A percentile compares a stretch with the other conserved stretches of the same genome.
Conservation (phyloP, 2,797 vertebrate species). For the Paratrypauchen microcephalus region DNA sequence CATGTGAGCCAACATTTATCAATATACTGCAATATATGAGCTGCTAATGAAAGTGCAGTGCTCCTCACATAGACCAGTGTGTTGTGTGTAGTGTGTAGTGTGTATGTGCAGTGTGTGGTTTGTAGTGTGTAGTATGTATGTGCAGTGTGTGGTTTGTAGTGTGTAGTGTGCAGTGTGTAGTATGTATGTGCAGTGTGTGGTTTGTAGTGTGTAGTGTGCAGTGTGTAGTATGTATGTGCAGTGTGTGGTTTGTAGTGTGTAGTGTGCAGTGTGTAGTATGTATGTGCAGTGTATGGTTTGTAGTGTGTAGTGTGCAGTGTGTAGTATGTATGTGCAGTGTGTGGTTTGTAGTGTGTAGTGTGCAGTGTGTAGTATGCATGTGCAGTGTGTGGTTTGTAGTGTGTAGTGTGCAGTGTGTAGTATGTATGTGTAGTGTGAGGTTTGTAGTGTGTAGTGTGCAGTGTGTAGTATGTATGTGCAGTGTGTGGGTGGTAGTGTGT, state of each 20-base stretch:
- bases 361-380: constrained; percentile 21
- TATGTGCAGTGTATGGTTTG: too few species aligned
- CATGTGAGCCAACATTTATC: neutral
- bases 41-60: constrained; percentile 2
- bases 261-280: too few species aligned
- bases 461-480: constrained; percentile 6
- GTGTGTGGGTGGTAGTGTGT: constrained; percentile 34
- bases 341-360: constrained; percentile 27
- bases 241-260: neutral
- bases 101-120: constrained; percentile 34
- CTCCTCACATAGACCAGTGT: constrained; percentile 14
- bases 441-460: constrained; percentile 8
- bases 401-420: too few species aligned
- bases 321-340: constrained; percentile 18
- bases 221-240: constrained; percentile 17
- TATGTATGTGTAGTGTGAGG: constrained; percentile 2
- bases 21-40: neutral
- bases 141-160: constrained; percentile 10
- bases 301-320: neutral
- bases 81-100: constrained; percentile 24
- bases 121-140: too few species aligned
- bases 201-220: constrained; percentile 21
- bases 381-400: neutral
- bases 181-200: constrained; percentile 27
- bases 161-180: neutral